A percentile compares a stretch with the other conserved stretches of the same genome.
These are phyloP conservation scores for Coregonus ussuriensis DNA, from an alignment of 2,797 vertebrate species.

Conservation along the genomic window DNA sequence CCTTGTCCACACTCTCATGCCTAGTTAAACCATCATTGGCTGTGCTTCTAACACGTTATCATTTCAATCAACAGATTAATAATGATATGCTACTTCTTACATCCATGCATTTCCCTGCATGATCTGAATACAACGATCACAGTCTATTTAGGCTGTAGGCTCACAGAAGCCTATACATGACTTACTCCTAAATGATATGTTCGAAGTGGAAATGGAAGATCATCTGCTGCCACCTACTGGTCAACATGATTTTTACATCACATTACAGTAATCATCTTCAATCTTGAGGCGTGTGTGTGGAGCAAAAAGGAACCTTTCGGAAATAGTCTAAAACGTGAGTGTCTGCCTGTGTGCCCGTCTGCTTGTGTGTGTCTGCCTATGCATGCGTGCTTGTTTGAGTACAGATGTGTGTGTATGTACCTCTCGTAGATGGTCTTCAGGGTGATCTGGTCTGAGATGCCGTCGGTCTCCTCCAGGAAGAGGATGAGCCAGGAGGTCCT, in stretches of 20 bases:
- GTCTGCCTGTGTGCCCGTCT: too few relatives aligned
- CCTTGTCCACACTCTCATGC: neutral
- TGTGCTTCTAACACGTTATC: neutral
- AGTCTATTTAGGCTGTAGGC: neutral
- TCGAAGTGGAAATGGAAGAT: conserved; percentile 44
- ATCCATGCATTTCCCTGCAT: neutral
- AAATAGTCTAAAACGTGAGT: too few relatives aligned
- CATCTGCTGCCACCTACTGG: conserved; percentile 79
- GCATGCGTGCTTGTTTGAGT: neutral
- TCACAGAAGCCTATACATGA: neutral
- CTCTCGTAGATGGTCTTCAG: conserved; percentile 95
- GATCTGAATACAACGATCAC: neutral
- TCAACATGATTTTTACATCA: conserved; percentile 1
- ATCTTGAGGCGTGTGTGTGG: neutral
- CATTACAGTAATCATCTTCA: neutral
- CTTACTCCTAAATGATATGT: neutral
- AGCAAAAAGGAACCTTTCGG: neutral
- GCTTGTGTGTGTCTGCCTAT: neutral
- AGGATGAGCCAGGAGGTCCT: conserved; percentile 97
- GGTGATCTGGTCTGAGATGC: conserved; percentile 86
- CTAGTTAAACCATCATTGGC: neutral
- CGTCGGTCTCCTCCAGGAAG: conserved; percentile 93
- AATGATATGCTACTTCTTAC: neutral
- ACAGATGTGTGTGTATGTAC: conserved; percentile 58
- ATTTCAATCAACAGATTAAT: neutral